Base-by-base conservation (phyloP, 2,113 vertebrate species). In the Petroica traversi region DNA sequence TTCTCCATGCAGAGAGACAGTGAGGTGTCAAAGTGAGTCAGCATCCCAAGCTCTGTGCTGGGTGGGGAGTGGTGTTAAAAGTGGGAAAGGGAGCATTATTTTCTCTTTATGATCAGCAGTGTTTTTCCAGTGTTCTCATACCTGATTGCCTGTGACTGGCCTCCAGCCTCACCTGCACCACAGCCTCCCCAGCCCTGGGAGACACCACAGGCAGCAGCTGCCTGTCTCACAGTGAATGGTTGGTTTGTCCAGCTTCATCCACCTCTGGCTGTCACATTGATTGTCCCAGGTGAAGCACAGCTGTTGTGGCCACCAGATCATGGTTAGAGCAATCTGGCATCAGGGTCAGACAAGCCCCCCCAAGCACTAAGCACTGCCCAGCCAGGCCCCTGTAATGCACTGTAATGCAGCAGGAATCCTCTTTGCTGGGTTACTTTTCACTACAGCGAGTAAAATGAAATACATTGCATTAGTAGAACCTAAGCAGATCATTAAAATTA, bases 141-240 rank as follows among this genome's bases (percentile, higher is more conserved):
- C 15, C n/a, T 46, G 13, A 25, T 33, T 51, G 20, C 16, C 24
- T 69, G 11, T 48, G 45, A 19, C 34, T 63, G 49, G 5, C 13
- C 45, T 34, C 20, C 49, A 54, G 20, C 18, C 24, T 22, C 16
- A 41, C 3, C 2, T 57, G 33, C 10, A 51, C 12, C 41, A 57
- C n/a, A 31, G 23, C 19, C 5, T 73, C 11, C 19, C 31, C 14
- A 62, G 36, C 14, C 11, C n/a, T 46, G 17, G 29, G 16, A 76
- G 69, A 26, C 11, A 5, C 12, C 8, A 26, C 1, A 8, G 33
- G 7, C 24, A 23, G 1, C 34, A 19, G 31, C 2, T 12, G 31
- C 2, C 14, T 36, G 17, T 66, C 34, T 28, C 24, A 18, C 20
- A 34, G 40, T 26, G 28, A 19, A 18, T 34, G 19, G 28, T 24